phyloP scores from a whole-genome alignment of 2,113 vertebrate genomes.

The Numida meleagris region DNA sequence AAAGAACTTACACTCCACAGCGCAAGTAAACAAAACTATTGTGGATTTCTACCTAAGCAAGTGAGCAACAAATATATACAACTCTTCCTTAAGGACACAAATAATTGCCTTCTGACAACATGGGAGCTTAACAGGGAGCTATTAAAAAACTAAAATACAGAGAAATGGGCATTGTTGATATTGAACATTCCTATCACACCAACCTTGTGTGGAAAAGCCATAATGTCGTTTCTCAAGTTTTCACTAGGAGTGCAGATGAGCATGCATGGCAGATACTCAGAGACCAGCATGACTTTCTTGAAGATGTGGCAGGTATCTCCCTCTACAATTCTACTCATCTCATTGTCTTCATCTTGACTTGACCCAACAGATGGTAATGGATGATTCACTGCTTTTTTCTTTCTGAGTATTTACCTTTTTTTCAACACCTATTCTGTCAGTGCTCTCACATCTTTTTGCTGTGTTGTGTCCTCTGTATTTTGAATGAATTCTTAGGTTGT shows the following conservation, averaged over 20 bases:
- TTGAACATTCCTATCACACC: fast-evolving
- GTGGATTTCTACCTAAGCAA: neutral
- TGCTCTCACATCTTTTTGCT: neutral
- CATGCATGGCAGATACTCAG: neutral
- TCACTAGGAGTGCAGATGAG: neutral
- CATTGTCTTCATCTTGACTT: neutral
- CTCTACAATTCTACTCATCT: neutral
- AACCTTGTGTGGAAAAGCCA: neutral
- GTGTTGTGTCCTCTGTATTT: slow-evolving; percentile 6
- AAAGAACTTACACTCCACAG: neutral
- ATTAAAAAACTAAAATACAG: neutral
- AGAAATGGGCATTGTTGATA: neutral
- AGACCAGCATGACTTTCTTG: neutral
- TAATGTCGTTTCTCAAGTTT: neutral
- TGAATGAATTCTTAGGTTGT: slow-evolving; percentile 32
- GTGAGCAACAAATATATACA: neutral
- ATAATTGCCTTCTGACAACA: neutral
- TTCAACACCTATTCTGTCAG: neutral
- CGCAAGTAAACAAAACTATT: neutral
- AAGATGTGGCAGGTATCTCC: neutral
- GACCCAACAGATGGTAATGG: neutral
- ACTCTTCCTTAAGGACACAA: neutral
- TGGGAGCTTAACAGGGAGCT: neutral
- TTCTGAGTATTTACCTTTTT: neutral
- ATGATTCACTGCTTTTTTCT: neutral